These are phyloP conservation scores for Panagrolaimus sp. DNA, from an alignment of 1,140 invertebrate genomes.

Conservation along the genomic window DNA sequence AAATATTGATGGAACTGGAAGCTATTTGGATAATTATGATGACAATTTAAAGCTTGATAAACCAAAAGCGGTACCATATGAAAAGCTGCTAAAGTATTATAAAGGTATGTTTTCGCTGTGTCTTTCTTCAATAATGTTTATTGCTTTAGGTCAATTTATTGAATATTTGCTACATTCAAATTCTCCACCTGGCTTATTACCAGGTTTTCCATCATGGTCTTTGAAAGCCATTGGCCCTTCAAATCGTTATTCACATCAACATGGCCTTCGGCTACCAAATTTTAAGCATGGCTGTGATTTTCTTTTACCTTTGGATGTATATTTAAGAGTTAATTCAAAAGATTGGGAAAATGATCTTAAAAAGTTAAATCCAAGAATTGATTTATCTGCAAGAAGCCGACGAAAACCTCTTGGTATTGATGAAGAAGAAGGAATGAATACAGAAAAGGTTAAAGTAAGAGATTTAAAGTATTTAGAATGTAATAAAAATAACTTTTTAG, in stretches of 20 bases:
- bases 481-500: no score
- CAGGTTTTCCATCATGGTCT: constrained; percentile 84
- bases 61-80: not conserved
- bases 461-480: no score
- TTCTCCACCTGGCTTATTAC: constrained; percentile 61
- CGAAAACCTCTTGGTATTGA: constrained; percentile 19
- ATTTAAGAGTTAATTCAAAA: constrained; percentile 59
- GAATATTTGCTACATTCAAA: constrained; percentile 8
- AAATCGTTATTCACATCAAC: constrained; percentile 79
- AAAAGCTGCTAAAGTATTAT: not conserved
- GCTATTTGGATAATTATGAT: constrained; percentile 1
- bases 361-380: not conserved
- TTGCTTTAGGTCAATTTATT: not conserved
- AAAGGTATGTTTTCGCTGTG: not conserved
- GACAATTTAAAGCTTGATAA: not conserved
- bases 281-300: constrained; percentile 80
- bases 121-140: no score
- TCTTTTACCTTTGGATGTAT: constrained; percentile 77
- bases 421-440: no score
- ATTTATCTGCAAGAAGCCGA: constrained; percentile 19
- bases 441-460: constrained; percentile 56
- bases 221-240: constrained; percentile 79
- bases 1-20: not conserved
- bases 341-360: constrained; percentile 60
- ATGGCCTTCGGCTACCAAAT: constrained; percentile 65